A percentile compares a stretch with the other conserved stretches of the same genome.
Evolutionary conservation across 2,113 vertebrate genomes (phyloP).

Genomic region (Amblyornis subalaris): DNA sequence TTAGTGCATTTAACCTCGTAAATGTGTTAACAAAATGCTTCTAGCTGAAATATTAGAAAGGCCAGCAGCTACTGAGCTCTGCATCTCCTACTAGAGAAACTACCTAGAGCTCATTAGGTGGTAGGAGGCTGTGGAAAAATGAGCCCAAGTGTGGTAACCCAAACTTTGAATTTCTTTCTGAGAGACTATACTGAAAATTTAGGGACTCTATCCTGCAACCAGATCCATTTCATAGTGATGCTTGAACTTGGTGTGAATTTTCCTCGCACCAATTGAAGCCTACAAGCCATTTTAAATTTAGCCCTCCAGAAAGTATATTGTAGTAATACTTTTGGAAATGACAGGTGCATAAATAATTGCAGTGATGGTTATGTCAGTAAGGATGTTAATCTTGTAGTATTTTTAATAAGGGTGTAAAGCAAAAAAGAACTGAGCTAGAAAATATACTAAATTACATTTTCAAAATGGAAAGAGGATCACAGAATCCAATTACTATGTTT

Average conservation of each 20-base stretch:
- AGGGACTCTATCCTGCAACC: neutral
- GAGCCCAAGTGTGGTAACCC: neutral
- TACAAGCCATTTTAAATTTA: neutral
- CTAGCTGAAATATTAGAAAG: neutral
- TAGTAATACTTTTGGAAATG: neutral
- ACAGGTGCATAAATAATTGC: neutral
- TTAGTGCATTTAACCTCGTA: neutral
- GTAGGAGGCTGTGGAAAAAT: neutral
- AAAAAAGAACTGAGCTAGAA: neutral
- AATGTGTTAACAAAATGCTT: neutral
- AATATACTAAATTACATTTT: neutral
- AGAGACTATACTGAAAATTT: neutral
- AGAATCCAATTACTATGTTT: neutral
- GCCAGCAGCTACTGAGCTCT: neutral
- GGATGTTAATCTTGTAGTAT: neutral
- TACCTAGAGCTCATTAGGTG: neutral
- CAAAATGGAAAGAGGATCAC: neutral
- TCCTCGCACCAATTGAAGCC: neutral
- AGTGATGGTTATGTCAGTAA: neutral
- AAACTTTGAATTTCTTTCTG: neutral
- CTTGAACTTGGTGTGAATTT: neutral
- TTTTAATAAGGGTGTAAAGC: neutral
- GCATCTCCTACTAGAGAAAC: neutral
- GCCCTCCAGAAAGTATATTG: neutral
- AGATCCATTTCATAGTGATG: neutral